These are phyloP conservation scores for Catalaphyllia jardinei DNA, from an alignment of 64 coral and sea anemone genomes.

Conservation along the genomic window DNA sequence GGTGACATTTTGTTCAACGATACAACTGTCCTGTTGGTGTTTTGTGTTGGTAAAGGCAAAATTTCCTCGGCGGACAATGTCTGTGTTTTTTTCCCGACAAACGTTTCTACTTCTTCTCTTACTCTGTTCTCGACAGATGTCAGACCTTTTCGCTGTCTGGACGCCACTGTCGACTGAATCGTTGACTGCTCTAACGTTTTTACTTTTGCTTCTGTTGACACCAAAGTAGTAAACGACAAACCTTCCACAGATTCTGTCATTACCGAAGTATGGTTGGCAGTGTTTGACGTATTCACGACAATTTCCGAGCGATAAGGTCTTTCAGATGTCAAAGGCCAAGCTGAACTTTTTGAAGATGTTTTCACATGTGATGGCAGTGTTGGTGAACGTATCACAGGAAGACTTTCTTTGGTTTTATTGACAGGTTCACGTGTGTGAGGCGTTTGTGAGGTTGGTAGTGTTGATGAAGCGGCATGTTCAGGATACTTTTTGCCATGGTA, in stretches of 20 bases:
- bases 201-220: not conserved
- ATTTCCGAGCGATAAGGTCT: not conserved
- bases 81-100: not conserved
- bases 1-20: not conserved
- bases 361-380: not conserved
- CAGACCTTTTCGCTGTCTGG: not conserved
- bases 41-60: not conserved
- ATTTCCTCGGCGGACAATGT: not conserved
- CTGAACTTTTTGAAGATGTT: not conserved
- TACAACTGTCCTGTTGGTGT: not conserved
- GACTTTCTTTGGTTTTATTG: not conserved
- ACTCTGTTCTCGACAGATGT: not conserved
- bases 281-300: not conserved
- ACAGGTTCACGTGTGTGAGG: not conserved
- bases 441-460: not conserved
- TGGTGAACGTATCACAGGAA: too few relatives aligned
- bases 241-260: not conserved
- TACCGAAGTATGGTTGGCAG: not conserved
- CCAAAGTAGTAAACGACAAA: not conserved
- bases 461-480: not conserved
- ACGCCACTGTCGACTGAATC: not conserved
- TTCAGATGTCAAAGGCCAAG: not conserved
- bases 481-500: slow-evolving; percentile 68
- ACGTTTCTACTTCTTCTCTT: not conserved
- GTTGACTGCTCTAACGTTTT: not conserved